A percentile compares a stretch with the other conserved stretches of the same genome.
phyloP scores from a whole-genome alignment of 1,140 invertebrate genomes.

The Saxidomus purpurata region DNA sequence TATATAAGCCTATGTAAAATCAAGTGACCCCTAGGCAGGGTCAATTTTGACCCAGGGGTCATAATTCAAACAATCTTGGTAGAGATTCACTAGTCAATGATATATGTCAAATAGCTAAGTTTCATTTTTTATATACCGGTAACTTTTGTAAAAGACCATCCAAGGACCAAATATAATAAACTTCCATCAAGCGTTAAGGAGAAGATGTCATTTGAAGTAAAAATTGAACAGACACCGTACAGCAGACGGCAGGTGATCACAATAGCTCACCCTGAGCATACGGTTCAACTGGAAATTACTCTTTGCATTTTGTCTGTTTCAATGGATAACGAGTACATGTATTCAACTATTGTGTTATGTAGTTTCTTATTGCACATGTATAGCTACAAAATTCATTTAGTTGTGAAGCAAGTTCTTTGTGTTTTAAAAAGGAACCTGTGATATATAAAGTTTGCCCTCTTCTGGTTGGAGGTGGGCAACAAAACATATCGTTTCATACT shows the following conservation, averaged over 20 bases:
- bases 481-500: not conserved
- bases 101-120: not conserved
- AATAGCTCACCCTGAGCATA: slow-evolving; percentile 2
- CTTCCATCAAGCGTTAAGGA: not conserved
- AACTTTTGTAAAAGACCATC: not conserved
- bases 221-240: not conserved
- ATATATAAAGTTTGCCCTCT: not conserved
- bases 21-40: too few relatives aligned
- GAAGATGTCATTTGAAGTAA: not conserved
- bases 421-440: not conserved
- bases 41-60: too few relatives aligned
- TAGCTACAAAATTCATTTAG: not conserved
- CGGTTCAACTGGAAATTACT: not conserved
- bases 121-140: not conserved
- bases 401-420: not conserved
- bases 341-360: not conserved
- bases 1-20: too few relatives aligned
- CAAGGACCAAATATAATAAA: not conserved
- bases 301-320: not conserved
- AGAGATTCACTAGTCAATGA: too few relatives aligned
- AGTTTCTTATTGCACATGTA: not conserved
- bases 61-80: too few relatives aligned
- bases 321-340: not conserved
- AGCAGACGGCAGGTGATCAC: not conserved
- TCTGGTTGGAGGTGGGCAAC: not conserved